A percentile compares a stretch with the other conserved stretches of the same genome.
Conservation (phyloP, 2,113 vertebrate species). For the Marcusenius ussheri region DNA sequence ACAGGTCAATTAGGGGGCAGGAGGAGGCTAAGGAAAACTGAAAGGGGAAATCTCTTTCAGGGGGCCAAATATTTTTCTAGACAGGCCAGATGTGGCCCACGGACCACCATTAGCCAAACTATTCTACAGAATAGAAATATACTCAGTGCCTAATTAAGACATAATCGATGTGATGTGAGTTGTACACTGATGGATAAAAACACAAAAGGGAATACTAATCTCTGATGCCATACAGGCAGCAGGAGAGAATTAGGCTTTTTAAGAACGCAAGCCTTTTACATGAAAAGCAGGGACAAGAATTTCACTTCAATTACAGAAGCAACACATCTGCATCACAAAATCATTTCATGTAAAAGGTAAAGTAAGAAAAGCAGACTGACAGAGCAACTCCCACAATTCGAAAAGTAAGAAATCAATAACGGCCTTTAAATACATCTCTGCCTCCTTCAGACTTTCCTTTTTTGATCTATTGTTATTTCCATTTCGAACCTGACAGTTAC, state of each 20-base stretch:
- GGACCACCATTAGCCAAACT: neutral
- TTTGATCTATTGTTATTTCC: neutral
- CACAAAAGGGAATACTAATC: neutral
- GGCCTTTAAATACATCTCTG: neutral
- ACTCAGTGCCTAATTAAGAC: neutral
- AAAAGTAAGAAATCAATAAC: neutral
- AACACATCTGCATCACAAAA: neutral
- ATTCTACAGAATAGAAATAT: neutral
- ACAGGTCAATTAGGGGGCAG: neutral
- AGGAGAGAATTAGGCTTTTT: neutral
- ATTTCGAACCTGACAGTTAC: neutral
- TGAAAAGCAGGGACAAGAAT: neutral
- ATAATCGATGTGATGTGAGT: neutral
- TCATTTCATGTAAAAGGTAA: neutral
- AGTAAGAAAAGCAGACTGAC: neutral
- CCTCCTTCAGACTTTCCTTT: neutral
- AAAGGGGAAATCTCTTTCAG: neutral
- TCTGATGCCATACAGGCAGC: neutral
- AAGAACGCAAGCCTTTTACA: neutral
- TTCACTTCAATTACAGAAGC: conserved; percentile 10
- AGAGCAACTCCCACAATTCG: neutral
- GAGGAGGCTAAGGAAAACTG: neutral
- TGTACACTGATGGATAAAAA: neutral
- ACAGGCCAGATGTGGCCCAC: neutral
- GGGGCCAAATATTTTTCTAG: neutral